These are phyloP conservation scores for Haliaeetus leucogaster DNA, from an alignment of 2,113 vertebrate species.

Conservation along the genomic window DNA sequence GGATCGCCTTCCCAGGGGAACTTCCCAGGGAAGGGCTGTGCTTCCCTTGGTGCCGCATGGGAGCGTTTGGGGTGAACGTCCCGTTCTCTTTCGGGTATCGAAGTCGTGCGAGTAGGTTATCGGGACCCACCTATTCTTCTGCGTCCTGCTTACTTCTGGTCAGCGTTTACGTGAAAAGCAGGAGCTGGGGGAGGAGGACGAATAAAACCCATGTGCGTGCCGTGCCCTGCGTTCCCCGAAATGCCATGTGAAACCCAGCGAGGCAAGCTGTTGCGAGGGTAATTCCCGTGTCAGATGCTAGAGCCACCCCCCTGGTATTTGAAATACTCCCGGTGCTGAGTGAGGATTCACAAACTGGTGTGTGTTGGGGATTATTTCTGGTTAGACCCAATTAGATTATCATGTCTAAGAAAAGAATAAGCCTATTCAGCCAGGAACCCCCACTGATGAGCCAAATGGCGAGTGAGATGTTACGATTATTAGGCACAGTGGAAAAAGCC, in stretches of 20 bases:
- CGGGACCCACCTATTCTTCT: accelerated
- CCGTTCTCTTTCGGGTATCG: accelerated
- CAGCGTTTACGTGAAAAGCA: not conserved
- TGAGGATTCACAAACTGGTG: not conserved
- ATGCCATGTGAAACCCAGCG: not conserved
- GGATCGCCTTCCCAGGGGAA: not conserved
- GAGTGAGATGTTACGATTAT: conserved; percentile 24
- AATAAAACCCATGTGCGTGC: not conserved
- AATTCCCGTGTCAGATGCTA: not conserved
- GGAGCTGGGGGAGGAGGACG: not conserved
- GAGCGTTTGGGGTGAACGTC: not conserved
- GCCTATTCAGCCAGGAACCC: conserved; percentile 17
- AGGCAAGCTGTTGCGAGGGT: not conserved
- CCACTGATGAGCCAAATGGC: conserved; percentile 37
- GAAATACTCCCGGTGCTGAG: not conserved
- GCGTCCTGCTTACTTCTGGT: accelerated
- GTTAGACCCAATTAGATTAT: conserved; percentile 63
- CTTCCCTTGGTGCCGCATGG: not conserved
- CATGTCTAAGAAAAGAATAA: conserved; percentile 52
- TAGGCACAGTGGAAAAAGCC: not conserved
- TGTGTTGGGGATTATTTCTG: conserved; percentile 46
- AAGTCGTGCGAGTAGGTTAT: accelerated
- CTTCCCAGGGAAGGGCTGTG: not conserved
- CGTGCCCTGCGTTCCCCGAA: accelerated
- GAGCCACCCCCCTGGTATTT: not conserved